These are phyloP conservation scores for Pseudorhiza aurosa DNA, from an alignment of 30 jellyfish, hydroid and myxozoan genomes.

Conservation along the genomic window DNA sequence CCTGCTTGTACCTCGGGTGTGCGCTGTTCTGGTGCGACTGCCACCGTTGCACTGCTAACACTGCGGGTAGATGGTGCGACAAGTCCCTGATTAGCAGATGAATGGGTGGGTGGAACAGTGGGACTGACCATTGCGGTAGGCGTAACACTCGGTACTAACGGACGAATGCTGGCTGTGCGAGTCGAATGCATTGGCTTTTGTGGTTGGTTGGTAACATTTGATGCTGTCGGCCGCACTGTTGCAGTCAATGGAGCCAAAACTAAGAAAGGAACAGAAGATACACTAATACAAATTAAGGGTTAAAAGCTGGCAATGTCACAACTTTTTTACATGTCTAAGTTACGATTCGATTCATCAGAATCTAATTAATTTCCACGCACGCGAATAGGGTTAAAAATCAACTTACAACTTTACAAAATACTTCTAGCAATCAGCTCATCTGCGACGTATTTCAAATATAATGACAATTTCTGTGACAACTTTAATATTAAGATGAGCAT, in stretches of 20 bases:
- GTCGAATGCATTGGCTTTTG: conserved; percentile 60
- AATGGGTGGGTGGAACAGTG: conserved; percentile 79
- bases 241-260: conserved; percentile 92
- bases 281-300: too few species aligned
- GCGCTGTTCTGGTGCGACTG: conserved; percentile 25
- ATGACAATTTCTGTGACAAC: too few species aligned
- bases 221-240: conserved; percentile 96
- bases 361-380: neutral
- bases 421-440: neutral
- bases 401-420: neutral
- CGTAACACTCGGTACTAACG: conserved; percentile 75
- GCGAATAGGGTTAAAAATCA: neutral
- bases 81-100: conserved; percentile 61
- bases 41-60: neutral
- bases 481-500: too few species aligned
- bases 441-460: neutral
- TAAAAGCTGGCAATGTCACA: too few species aligned
- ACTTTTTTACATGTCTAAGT: too few species aligned
- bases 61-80: conserved; percentile 33
- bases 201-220: conserved; percentile 62
- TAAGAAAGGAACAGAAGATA: too few species aligned
- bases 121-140: conserved; percentile 99
- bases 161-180: conserved; percentile 97
- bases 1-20: conserved; percentile 54
- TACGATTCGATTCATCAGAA: neutral